Evolutionary conservation across 2,113 vertebrate genomes (phyloP), one percentile per base, ranked within the genome.

Genomic region (Osmerus eperlanus): DNA sequence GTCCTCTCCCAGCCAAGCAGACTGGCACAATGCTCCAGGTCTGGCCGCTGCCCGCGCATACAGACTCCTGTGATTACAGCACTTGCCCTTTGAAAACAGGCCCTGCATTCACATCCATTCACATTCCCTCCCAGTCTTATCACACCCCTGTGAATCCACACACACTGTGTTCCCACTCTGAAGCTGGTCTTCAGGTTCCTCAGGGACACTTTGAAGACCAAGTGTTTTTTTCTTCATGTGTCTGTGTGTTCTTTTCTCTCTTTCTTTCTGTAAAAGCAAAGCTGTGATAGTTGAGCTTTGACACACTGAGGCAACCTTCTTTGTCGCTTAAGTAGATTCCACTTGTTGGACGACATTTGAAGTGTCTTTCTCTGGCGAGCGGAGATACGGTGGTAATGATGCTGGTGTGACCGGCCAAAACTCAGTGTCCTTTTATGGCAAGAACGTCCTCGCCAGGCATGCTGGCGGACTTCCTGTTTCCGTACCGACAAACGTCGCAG

Each of bases 51-150:
- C 70, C 65, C 75, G 67, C 29, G 71, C 70, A 47, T 72, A 59
- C 73, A 74, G 62, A 75, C 61, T 73, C 79, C 41, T 86, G 84
- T 87, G 86, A 90, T 92, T 90, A 88, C 85, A 88, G 63, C 86
- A 78, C 87, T 91, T 84, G 83, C 72, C 87, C 91, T 91, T 86
- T 90, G 85, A 91, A 90, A 85, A 86, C 68, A 74, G 83, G 84
- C 81, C 75, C 67, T 75, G 67, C 59, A 78, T 83, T 79, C 76
- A 76, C 56, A 74, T 72, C 67, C 28, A 75, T 51, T 69, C 65
- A 36, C 62, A 72, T 74, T 68, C 70, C 52, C 18, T 73, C 73
- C 67, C 7, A n/a, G 1, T 67, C 71, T 81, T 81, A 75, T 75
- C 73, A 25, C 47, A 29, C 41, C 18, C 41, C 13, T 74, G 65